A percentile compares a stretch with the other conserved stretches of the same genome.
Evolutionary conservation across 2,888 invertebrate species (phyloP).

Genomic region (Idaea biselata): DNA sequence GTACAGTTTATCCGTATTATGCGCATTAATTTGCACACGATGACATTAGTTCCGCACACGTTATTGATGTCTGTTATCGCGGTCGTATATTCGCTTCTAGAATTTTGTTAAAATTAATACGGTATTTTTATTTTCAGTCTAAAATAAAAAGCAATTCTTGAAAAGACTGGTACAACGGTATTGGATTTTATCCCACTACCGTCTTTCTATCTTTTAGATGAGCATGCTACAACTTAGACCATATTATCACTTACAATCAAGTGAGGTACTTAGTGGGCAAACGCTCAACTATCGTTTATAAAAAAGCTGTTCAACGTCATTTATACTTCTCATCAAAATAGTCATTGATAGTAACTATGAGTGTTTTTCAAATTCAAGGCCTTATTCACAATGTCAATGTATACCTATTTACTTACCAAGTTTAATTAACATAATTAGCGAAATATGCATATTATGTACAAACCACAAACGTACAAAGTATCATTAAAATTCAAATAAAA

Average conservation of each 20-base stretch:
- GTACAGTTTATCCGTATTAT: slow-evolving; percentile 60
- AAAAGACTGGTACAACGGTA: background rate
- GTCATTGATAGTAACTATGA: too few relatives aligned
- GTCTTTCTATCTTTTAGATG: too few relatives aligned
- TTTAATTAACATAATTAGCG: background rate
- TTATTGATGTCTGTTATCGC: slow-evolving; percentile 25
- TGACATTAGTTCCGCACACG: slow-evolving; percentile 25
- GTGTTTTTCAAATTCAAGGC: background rate
- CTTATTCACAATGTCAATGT: background rate
- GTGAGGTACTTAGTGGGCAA: too few relatives aligned
- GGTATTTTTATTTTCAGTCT: background rate
- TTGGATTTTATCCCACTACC: too few relatives aligned
- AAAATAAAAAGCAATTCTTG: background rate
- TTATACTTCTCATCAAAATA: too few relatives aligned
- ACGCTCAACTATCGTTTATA: too few relatives aligned
- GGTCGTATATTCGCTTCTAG: slow-evolving; percentile 11
- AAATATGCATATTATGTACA: background rate
- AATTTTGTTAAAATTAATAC: background rate
- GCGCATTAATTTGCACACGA: slow-evolving; percentile 53
- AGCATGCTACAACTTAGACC: too few relatives aligned
- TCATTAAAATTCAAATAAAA: slow-evolving; percentile 19
- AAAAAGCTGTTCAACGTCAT: too few relatives aligned
- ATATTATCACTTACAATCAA: too few relatives aligned
- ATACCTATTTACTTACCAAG: background rate
- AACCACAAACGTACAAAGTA: background rate